Percentiles rank a stretch among this genome's conserved stretches.
phyloP scores from a whole-genome alignment of 2,888 invertebrate species.

The Amblyjoppa fuscipennis region DNA sequence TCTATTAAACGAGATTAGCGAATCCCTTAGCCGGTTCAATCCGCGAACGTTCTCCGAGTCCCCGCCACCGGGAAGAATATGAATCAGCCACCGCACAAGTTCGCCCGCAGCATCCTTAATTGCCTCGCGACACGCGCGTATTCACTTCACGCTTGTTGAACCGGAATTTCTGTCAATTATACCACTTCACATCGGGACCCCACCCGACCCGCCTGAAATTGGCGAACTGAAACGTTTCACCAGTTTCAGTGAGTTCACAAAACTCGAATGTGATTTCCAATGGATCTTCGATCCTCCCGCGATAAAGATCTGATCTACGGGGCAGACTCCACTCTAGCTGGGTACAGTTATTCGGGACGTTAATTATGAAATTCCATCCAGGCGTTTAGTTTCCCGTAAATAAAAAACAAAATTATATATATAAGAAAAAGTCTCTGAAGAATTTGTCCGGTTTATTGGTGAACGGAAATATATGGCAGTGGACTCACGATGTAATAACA shows the following conservation, averaged over 20 bases:
- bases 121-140: slow-evolving; percentile 59
- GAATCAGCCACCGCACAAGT: slow-evolving; percentile 28
- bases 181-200: slow-evolving; percentile 33
- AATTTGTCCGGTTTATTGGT: slow-evolving; percentile 35
- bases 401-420: not conserved
- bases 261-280: slow-evolving; percentile 38
- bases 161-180: slow-evolving; percentile 65
- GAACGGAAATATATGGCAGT: slow-evolving; percentile 30
- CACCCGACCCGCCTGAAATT: not conserved
- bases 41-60: slow-evolving; percentile 40
- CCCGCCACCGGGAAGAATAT: slow-evolving; percentile 26
- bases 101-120: slow-evolving; percentile 47
- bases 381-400: not conserved
- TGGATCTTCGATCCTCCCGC: slow-evolving; percentile 26
- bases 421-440: not conserved
- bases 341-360: slow-evolving; percentile 1
- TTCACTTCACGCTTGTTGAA: slow-evolving; percentile 55
- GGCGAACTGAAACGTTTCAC: slow-evolving; percentile 27
- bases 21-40: slow-evolving; percentile 35
- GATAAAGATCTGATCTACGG: slow-evolving; percentile 34
- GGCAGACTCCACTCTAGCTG: not conserved
- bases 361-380: slow-evolving; percentile 7
- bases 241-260: slow-evolving; percentile 27
- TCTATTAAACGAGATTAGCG: slow-evolving; percentile 60
- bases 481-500: slow-evolving; percentile 40